Evolutionary conservation across 1,140 invertebrate species (phyloP), one percentile per base, ranked within the genome.

Genomic region (Pseudomyrmex flavicornis): DNA sequence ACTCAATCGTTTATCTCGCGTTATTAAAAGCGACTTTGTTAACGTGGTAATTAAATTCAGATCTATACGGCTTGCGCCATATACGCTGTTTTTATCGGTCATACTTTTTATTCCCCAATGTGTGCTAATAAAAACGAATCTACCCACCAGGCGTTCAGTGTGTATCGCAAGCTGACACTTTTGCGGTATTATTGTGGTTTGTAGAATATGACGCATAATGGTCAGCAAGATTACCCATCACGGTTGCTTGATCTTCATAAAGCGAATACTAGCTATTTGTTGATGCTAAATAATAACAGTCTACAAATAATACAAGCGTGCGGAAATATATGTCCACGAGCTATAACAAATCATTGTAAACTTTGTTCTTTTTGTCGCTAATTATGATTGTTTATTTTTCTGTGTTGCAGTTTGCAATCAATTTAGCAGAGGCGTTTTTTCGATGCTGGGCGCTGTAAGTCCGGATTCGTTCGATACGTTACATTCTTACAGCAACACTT

Each of bases 401-500:
- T 72, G 86, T 88, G 74, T 97, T 96, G 54, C 96, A 99, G 98
- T 99, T 91, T 99, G 98, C 94, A 96, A 96, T 92, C 98, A 98
- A 92, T 98, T 99, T 93, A 97, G 97, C 35, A 95, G 98, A 86
- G 98, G 98, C 20, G 98, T 98, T 68, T 97, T 97, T 91, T 97
- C 98, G 3, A 97, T 99, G 96, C 94, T 99, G 89, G 98, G 98
- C 0, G 97, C 98, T 4, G 98, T 99, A 10, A 97, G 97, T 85
- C 97, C 98, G 7, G 98, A 98, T 89, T 98, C 98, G 7, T 98
- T 99, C 93, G 97, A 98, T 93, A 99, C 98, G 17, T 96, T 99
- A 58, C 98, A 99, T 92, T 98, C 98, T 1, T 99, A 99, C 94
- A 97, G 97, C 89, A 98, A 99, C 93, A 99, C 98, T 5, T 99